Conservation (phyloP, 1,140 invertebrate genomes). For the Pseudomyrmex concolor region DNA sequence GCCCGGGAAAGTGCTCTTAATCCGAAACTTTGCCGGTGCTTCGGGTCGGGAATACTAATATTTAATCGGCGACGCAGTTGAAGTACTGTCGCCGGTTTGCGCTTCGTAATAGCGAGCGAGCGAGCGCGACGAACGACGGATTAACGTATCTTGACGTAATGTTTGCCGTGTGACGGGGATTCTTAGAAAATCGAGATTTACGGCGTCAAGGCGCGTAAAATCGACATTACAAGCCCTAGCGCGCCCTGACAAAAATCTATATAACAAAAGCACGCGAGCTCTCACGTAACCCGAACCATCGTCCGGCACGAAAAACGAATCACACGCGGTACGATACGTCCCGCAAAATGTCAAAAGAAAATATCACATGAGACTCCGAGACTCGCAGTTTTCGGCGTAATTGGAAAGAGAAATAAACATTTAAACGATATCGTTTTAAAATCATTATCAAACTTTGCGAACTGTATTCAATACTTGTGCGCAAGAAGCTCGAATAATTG, state of each 20-base stretch:
- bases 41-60: slow-evolving; percentile 58
- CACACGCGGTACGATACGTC: neutral
- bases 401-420: neutral
- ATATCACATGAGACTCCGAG: neutral
- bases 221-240: slow-evolving; percentile 34
- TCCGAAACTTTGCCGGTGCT: slow-evolving; percentile 52
- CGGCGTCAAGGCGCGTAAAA: slow-evolving; percentile 47
- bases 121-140: slow-evolving; percentile 31
- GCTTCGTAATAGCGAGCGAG: slow-evolving; percentile 42
- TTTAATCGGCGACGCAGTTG: slow-evolving; percentile 58
- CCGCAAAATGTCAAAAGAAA: slow-evolving; percentile 20
- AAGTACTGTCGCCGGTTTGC: slow-evolving; percentile 55
- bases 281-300: slow-evolving; percentile 23
- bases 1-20: slow-evolving; percentile 46
- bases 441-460: no score
- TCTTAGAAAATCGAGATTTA: slow-evolving; percentile 61
- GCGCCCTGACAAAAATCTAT: slow-evolving; percentile 49
- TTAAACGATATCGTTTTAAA: no score
- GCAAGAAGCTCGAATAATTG: no score
- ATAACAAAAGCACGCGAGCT: slow-evolving; percentile 9
- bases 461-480: no score
- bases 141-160: slow-evolving; percentile 60
- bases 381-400: slow-evolving; percentile 3
- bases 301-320: slow-evolving; percentile 41
- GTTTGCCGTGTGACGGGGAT: slow-evolving; percentile 56